Conservation (phyloP, 2,888 invertebrate species). For the Phengaris arion region DNA sequence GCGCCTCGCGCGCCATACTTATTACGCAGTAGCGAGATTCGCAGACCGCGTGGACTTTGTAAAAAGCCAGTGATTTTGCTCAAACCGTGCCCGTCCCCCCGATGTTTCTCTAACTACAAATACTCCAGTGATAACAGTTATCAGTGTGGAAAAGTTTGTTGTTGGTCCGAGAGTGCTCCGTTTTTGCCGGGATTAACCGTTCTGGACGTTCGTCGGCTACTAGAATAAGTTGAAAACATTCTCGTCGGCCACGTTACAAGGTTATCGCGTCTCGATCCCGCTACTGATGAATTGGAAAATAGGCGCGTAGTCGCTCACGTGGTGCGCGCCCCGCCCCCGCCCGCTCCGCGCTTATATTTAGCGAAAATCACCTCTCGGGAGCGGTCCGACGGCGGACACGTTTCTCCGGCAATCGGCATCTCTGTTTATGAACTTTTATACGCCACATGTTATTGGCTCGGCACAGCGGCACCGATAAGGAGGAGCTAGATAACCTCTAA, state of each 20-base stretch:
- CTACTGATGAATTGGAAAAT: slow-evolving; percentile 79
- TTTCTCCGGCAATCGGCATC: slow-evolving; percentile 51
- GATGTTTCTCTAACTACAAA: slow-evolving; percentile 31
- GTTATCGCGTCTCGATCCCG: slow-evolving; percentile 75
- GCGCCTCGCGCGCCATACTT: slow-evolving; percentile 61
- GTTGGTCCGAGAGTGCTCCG: background rate
- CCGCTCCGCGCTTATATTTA: slow-evolving; percentile 76
- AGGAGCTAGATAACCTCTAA: slow-evolving; percentile 75
- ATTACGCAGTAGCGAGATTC: slow-evolving; percentile 74
- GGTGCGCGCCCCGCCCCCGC: slow-evolving; percentile 76
- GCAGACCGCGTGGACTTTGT: slow-evolving; percentile 70
- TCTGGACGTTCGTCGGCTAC: slow-evolving; percentile 54
- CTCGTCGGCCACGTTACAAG: slow-evolving; percentile 77
- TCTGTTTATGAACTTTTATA: slow-evolving; percentile 75
- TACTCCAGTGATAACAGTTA: slow-evolving; percentile 64
- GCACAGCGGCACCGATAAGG: slow-evolving; percentile 74
- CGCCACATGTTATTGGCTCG: slow-evolving; percentile 77
- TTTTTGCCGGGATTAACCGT: slow-evolving; percentile 30
- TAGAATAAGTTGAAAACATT: slow-evolving; percentile 59
- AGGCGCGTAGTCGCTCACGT: slow-evolving; percentile 79
- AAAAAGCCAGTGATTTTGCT: slow-evolving; percentile 34
- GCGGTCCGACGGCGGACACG: slow-evolving; percentile 68
- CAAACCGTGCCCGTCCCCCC: slow-evolving; percentile 30
- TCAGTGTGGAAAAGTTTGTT: slow-evolving; percentile 68
- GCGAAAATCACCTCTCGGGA: slow-evolving; percentile 79